Evolutionary conservation across 2,888 invertebrate species (phyloP).

Genomic region (Ectobius pallidus): DNA sequence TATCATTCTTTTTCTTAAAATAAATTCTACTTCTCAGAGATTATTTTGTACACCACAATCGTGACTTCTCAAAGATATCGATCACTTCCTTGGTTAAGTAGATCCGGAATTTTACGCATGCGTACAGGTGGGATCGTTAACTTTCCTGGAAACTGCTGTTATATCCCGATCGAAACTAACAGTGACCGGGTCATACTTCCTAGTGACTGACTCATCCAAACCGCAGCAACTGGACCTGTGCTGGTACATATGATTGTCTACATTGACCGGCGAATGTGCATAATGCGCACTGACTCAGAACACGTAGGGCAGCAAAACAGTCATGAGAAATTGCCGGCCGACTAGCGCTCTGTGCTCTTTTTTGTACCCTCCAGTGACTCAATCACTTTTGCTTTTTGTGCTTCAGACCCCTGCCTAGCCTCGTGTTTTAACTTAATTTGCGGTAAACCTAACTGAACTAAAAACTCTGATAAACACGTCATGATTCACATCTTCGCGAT

Average conservation of each 20-base stretch:
- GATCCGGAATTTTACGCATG: not conserved
- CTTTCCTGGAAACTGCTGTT: not conserved
- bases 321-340: not conserved
- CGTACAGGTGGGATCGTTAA: not conserved
- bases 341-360: not conserved
- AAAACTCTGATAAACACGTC: too few relatives aligned
- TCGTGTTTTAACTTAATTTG: not conserved
- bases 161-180: not conserved
- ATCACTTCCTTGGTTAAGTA: not conserved
- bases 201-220: not conserved
- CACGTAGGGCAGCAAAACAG: not conserved
- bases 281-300: not conserved
- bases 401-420: not conserved
- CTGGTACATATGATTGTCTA: not conserved
- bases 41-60: too few relatives aligned
- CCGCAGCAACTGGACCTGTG: not conserved
- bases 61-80: not conserved
- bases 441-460: not conserved
- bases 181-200: not conserved
- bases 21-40: not conserved
- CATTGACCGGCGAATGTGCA: not conserved
- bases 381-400: not conserved
- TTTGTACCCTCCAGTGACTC: not conserved
- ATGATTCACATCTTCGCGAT: too few relatives aligned
- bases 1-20: not conserved